Evolutionary conservation across 1,140 invertebrate genomes (phyloP).

Genomic region (Trachymyrmex septentrionalis): DNA sequence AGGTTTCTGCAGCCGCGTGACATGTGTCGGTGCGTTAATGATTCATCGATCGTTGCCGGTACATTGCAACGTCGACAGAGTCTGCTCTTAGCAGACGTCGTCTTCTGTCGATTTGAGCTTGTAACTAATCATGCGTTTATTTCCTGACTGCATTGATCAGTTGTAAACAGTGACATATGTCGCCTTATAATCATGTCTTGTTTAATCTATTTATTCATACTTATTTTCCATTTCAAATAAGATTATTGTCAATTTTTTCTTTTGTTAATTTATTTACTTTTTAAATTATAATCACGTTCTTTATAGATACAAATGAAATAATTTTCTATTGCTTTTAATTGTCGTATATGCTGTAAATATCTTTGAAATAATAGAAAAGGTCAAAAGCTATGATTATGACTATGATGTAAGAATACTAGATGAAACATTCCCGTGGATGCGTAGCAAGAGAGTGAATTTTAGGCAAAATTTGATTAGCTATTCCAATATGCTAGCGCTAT

Average conservation of each 20-base stretch:
- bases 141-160: constrained; percentile 34
- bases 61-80: constrained; percentile 30
- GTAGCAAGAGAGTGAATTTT: no score
- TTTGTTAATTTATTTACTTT: neutral
- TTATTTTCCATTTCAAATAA: neutral
- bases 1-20: constrained; percentile 66
- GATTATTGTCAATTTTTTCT: neutral
- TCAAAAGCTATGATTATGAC: neutral
- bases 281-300: neutral
- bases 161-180: neutral
- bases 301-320: neutral
- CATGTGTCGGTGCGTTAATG: constrained; percentile 67
- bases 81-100: constrained; percentile 66
- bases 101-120: constrained; percentile 69
- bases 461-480: no score
- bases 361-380: constrained; percentile 5
- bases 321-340: neutral
- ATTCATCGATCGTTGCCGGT: constrained; percentile 71
- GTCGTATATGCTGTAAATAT: neutral
- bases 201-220: neutral
- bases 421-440: no score
- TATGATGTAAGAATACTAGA: no score
- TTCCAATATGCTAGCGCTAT: no score
- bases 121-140: constrained; percentile 40
- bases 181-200: neutral